A percentile compares a stretch with the other conserved stretches of the same genome.
phyloP scores from a whole-genome alignment of 2,888 invertebrate species.

The Hartigia nigra region DNA sequence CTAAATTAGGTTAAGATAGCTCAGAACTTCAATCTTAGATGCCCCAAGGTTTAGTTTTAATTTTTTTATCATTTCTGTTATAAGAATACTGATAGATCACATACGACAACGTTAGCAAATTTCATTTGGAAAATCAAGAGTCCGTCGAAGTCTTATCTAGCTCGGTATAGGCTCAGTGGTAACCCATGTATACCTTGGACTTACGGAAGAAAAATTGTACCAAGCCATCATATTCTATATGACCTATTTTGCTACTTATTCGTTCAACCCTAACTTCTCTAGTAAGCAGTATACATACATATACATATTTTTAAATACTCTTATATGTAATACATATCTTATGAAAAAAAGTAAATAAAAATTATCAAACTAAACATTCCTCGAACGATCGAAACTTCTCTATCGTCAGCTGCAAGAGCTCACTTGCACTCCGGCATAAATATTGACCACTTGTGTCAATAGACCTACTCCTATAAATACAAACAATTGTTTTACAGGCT shows the following conservation, averaged over 20 bases:
- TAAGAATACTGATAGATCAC: too few species aligned
- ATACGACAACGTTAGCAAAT: too few species aligned
- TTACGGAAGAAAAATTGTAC: neutral
- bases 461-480: neutral
- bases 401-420: neutral
- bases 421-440: neutral
- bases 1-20: too few species aligned
- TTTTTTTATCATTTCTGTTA: too few species aligned
- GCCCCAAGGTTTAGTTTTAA: too few species aligned
- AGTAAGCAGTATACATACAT: too few species aligned
- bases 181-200: neutral
- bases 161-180: neutral
- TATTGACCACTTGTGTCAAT: neutral
- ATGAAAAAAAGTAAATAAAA: neutral
- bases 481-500: neutral
- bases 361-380: neutral
- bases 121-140: neutral
- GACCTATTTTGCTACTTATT: neutral
- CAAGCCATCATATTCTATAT: neutral
- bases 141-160: neutral
- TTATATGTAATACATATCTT: neutral
- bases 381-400: neutral
- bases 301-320: neutral
- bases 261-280: too few species aligned
- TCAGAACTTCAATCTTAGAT: too few species aligned